Evolutionary conservation across 1,140 invertebrate species (phyloP).

Genomic region (Tyrophagus putrescentiae): DNA sequence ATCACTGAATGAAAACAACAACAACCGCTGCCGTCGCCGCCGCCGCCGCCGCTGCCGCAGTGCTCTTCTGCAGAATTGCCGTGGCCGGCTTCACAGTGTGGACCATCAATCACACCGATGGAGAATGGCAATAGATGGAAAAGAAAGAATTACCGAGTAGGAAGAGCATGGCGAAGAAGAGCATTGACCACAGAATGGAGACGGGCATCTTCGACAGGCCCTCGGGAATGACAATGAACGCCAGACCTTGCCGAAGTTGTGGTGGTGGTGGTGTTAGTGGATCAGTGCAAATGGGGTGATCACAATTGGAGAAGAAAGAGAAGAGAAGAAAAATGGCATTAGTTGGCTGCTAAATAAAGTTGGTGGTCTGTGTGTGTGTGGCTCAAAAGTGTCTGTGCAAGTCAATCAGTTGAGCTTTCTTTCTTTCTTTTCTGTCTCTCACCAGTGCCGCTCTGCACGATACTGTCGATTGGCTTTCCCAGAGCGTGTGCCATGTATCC

Average conservation of each 20-base stretch:
- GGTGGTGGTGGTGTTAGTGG: not conserved
- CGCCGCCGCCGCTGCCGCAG: no score
- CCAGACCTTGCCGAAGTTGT: conserved; percentile 31
- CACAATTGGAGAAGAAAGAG: no score
- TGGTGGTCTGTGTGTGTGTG: not conserved
- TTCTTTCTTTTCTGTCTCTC: conserved; percentile 12
- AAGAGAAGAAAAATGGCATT: no score
- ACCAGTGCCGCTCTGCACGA: conserved; percentile 50
- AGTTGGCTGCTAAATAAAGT: not conserved
- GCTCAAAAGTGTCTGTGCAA: not conserved
- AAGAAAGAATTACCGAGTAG: no score
- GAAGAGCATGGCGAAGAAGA: conserved; percentile 40
- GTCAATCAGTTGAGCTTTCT: not conserved
- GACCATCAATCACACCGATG: no score
- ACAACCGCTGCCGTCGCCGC: no score
- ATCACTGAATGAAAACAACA: no score
- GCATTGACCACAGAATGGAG: conserved; percentile 38
- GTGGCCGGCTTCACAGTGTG: no score
- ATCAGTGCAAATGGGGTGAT: not conserved
- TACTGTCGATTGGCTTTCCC: conserved; percentile 70
- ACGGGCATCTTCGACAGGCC: conserved; percentile 39
- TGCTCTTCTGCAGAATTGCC: no score
- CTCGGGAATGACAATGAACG: conserved; percentile 42
- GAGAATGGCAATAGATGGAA: no score
- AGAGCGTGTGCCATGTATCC: conserved; percentile 56